Conservation (phyloP, 2,797 vertebrate species). For the Microhierax caerulescens region DNA sequence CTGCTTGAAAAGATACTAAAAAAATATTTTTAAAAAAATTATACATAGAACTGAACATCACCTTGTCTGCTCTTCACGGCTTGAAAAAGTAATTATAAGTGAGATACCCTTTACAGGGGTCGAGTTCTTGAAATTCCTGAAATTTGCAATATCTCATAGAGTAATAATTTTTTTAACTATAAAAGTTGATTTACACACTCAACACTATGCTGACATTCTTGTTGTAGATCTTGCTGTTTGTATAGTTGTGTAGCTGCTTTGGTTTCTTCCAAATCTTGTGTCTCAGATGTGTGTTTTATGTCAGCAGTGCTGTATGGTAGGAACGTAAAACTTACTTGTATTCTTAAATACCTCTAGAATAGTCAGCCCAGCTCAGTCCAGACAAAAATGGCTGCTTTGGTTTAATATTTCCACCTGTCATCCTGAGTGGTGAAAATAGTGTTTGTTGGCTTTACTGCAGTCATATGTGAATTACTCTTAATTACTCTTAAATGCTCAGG, state of each 20-base stretch:
- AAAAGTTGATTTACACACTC: not conserved
- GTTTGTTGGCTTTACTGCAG: not conserved
- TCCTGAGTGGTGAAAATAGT: not conserved
- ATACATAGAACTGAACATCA: not conserved
- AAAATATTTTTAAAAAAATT: not conserved
- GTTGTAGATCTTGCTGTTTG: not conserved
- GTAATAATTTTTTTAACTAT: fast-evolving
- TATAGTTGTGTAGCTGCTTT: fast-evolving
- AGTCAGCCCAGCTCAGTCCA: not conserved
- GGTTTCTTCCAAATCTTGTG: not conserved
- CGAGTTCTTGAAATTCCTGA: not conserved
- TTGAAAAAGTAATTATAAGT: not conserved
- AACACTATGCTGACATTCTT: fast-evolving
- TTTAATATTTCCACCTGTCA: not conserved
- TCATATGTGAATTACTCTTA: not conserved
- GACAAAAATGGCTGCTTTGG: not conserved
- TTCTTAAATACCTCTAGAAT: not conserved
- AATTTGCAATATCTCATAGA: not conserved
- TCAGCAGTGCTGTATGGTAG: not conserved
- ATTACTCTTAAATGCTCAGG: not conserved
- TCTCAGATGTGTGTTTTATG: not conserved
- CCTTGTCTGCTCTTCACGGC: not conserved
- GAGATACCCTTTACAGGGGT: not conserved
- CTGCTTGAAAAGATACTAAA: not conserved
- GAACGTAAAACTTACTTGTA: fast-evolving